These are phyloP conservation scores for Eolophus roseicapilla DNA, from an alignment of 2,113 vertebrate genomes.

Conservation along the genomic window DNA sequence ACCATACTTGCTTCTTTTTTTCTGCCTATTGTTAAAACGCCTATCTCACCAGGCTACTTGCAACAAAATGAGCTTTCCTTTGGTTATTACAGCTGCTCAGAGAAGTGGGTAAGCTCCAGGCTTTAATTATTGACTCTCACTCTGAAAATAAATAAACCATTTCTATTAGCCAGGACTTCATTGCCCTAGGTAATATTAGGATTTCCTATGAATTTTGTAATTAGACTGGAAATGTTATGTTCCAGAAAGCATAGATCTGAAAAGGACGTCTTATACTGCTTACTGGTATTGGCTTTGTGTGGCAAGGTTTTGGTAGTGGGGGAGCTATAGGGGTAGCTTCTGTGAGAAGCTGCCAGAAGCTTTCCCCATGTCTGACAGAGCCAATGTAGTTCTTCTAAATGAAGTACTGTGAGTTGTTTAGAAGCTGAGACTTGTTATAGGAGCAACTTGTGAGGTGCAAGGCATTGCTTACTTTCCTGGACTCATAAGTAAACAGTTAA, in stretches of 20 bases:
- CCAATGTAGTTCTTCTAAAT: neutral
- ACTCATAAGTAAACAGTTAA: neutral
- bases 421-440: neutral
- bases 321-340: neutral
- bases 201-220: constrained; percentile 58
- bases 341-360: neutral
- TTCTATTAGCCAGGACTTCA: constrained; percentile 37
- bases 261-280: constrained; percentile 15
- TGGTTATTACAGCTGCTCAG: constrained; percentile 44
- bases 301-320: neutral
- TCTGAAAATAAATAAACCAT: constrained; percentile 56
- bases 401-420: neutral
- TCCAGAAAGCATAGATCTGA: constrained; percentile 14
- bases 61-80: constrained; percentile 45
- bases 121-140: constrained; percentile 64
- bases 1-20: neutral
- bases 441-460: neutral
- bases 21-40: constrained; percentile 27
- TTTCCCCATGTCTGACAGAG: neutral
- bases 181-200: constrained; percentile 30
- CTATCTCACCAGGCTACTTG: constrained; percentile 45
- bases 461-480: neutral
- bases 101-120: constrained; percentile 53
- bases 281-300: neutral
- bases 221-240: constrained; percentile 44